A percentile compares a stretch with the other conserved stretches of the same genome.
Evolutionary conservation across 2,113 vertebrate species (phyloP).

Genomic region (Tamias sibiricus): DNA sequence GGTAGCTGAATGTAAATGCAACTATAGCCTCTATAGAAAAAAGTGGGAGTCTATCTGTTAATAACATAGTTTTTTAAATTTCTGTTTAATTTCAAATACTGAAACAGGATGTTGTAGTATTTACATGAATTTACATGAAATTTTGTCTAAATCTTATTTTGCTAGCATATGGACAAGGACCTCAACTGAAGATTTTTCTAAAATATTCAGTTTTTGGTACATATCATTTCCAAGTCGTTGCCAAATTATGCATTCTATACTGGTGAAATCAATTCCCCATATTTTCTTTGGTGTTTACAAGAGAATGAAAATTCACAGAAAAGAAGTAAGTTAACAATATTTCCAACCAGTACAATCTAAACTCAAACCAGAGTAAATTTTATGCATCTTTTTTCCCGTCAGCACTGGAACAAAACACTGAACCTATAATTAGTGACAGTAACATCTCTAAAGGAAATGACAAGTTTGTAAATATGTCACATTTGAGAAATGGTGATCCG

Average conservation of each 20-base stretch:
- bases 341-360: constrained; percentile 18
- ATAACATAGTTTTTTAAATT: background rate
- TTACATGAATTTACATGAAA: background rate
- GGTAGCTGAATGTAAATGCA: background rate
- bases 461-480: constrained; percentile 66
- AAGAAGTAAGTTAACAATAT: constrained; percentile 30
- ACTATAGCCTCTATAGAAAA: background rate
- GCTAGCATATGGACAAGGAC: background rate
- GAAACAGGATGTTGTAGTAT: background rate
- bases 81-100: constrained; percentile 1
- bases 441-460: constrained; percentile 57
- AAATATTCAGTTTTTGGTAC: constrained; percentile 27
- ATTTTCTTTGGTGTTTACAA: background rate
- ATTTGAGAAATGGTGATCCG: constrained; percentile 52
- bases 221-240: constrained; percentile 30
- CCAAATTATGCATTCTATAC: background rate
- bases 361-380: constrained; percentile 59
- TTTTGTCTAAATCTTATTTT: constrained; percentile 27
- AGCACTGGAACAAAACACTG: background rate
- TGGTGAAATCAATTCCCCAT: constrained; percentile 36
- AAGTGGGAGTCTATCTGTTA: background rate
- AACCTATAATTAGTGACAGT: constrained; percentile 34
- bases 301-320: constrained; percentile 36
- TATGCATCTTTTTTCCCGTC: background rate
- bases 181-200: background rate